phyloP scores from a whole-genome alignment of 2,797 vertebrate genomes.

The Urophycis tenuis region DNA sequence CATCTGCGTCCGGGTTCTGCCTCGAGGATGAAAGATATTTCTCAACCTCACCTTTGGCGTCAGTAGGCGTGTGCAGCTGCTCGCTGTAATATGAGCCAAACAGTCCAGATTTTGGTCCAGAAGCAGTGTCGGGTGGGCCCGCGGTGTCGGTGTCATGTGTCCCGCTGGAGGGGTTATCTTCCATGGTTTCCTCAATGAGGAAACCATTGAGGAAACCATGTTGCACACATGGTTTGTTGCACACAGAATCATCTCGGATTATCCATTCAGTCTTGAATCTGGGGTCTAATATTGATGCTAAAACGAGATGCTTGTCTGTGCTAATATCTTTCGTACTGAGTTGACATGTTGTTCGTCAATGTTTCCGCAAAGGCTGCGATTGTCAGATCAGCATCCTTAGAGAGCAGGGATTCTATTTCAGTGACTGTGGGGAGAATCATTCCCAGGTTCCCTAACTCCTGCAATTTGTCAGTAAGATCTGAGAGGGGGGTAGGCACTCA shows the following conservation, averaged over 20 bases:
- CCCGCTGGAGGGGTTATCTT: no score
- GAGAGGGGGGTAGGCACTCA: not conserved
- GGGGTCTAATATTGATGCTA: no score
- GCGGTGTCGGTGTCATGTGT: no score
- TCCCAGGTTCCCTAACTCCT: not conserved
- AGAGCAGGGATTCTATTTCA: not conserved
- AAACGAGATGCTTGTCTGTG: not conserved
- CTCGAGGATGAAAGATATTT: no score
- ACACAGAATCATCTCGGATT: not conserved
- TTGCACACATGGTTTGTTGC: not conserved
- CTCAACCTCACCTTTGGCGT: no score
- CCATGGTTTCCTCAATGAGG: not conserved
- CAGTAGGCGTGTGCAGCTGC: no score
- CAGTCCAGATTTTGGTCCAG: no score
- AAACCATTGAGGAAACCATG: not conserved
- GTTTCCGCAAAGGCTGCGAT: not conserved
- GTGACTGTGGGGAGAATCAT: constrained; percentile 10
- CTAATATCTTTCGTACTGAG: not conserved
- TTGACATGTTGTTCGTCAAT: not conserved
- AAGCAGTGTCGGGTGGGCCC: no score
- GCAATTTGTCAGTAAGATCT: not conserved
- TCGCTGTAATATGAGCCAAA: no score
- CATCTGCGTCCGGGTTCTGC: no score
- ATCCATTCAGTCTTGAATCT: not conserved
- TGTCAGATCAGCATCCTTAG: no score